These are phyloP conservation scores for Zaprionus lachaisei DNA, from an alignment of 1,140 invertebrate genomes.

Conservation along the genomic window DNA sequence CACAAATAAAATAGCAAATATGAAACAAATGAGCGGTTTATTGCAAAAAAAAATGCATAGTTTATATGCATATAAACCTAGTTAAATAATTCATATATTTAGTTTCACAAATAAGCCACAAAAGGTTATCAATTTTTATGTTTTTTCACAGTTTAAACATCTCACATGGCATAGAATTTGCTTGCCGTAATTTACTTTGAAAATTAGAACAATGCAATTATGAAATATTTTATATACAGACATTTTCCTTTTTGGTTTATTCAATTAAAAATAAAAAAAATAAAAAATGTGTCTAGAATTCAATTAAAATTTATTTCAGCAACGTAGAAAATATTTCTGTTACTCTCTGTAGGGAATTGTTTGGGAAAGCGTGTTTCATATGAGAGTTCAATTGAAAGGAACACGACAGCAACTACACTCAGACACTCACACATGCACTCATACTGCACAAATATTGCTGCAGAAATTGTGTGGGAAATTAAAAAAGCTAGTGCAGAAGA, in stretches of 20 bases:
- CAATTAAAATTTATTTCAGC: slow-evolving; percentile 19
- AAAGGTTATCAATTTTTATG: background rate
- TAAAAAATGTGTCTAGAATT: too few species aligned
- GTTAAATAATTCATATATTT: slow-evolving; percentile 4
- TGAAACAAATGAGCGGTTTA: background rate
- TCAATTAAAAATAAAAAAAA: background rate
- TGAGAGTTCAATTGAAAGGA: slow-evolving; percentile 47
- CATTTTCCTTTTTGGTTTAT: background rate
- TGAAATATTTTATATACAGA: background rate
- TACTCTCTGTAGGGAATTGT: background rate
- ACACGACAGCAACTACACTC: slow-evolving; percentile 44
- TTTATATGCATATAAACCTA: background rate
- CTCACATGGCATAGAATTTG: background rate
- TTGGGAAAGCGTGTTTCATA: slow-evolving; percentile 6
- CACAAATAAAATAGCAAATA: slow-evolving; percentile 21
- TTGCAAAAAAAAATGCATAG: background rate
- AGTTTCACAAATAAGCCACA: background rate
- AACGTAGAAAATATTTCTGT: slow-evolving; percentile 26
- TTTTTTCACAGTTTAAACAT: background rate
- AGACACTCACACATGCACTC: background rate
- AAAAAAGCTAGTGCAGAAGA: slow-evolving; percentile 33
- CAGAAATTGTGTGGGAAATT: slow-evolving; percentile 65
- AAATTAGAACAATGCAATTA: background rate
- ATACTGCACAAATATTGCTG: slow-evolving; percentile 38
- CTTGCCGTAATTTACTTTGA: background rate